phyloP scores from a whole-genome alignment of 1,140 invertebrate genomes.

The Cepaea nemoralis region DNA sequence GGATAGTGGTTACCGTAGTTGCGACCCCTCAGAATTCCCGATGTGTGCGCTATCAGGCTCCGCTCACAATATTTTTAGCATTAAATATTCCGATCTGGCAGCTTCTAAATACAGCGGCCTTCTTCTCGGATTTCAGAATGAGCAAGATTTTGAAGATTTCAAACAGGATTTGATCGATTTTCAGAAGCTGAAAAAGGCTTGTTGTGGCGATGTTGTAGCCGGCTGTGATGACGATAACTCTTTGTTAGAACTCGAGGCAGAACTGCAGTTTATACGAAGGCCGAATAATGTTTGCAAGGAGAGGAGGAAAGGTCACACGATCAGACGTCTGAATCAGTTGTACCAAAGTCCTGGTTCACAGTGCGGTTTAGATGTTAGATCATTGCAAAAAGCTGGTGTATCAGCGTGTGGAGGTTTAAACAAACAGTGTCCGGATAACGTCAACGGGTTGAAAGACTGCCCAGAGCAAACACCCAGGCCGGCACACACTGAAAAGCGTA shows the following conservation, averaged over 20 bases:
- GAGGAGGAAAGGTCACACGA: neutral
- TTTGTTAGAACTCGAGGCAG: slow-evolving; percentile 13
- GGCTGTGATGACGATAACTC: neutral
- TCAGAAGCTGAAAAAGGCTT: slow-evolving; percentile 41
- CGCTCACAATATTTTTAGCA: slow-evolving; percentile 53
- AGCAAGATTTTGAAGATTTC: slow-evolving; percentile 68
- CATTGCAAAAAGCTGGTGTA: neutral
- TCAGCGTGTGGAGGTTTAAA: neutral
- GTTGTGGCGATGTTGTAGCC: slow-evolving; percentile 27
- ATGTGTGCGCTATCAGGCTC: neutral
- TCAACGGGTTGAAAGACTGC: neutral
- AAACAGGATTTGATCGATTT: slow-evolving; percentile 63
- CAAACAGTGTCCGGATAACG: neutral
- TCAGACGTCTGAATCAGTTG: neutral
- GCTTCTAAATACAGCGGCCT: slow-evolving; percentile 54
- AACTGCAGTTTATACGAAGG: slow-evolving; percentile 26
- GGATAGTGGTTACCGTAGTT: slow-evolving; percentile 30
- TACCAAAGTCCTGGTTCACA: neutral
- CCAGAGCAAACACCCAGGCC: neutral
- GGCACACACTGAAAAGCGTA: neutral
- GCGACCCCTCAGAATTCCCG: slow-evolving; percentile 6
- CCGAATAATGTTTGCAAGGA: slow-evolving; percentile 19
- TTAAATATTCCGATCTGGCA: slow-evolving; percentile 55
- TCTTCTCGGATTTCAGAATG: slow-evolving; percentile 60
- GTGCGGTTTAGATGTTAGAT: slow-evolving; percentile 10